These are phyloP conservation scores for Laupala kohalensis DNA, from an alignment of 1,140 invertebrate species.

Conservation along the genomic window DNA sequence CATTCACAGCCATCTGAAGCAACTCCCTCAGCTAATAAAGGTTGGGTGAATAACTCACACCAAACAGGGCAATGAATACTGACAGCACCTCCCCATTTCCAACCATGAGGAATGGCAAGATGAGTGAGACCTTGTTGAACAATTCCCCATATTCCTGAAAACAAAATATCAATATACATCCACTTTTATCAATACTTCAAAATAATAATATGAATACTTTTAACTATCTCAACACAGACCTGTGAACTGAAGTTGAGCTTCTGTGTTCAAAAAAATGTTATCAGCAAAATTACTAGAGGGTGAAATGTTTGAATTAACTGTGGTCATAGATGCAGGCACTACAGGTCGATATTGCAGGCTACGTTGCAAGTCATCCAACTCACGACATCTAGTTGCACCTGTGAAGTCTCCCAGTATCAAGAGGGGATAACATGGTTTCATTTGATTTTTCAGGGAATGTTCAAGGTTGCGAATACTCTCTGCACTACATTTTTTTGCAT, in stretches of 20 bases:
- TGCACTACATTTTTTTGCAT: conserved; percentile 1
- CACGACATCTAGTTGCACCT: conserved; percentile 3
- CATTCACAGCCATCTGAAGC: conserved; percentile 1
- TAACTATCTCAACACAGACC: conserved; percentile 3
- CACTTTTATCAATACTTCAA: background rate
- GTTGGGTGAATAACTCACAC: conserved; percentile 33
- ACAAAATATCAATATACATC: no score
- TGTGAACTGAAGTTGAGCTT: conserved; percentile 13
- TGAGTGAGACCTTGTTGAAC: conserved; percentile 53
- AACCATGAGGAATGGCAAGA: conserved; percentile 64
- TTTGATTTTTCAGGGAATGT: background rate
- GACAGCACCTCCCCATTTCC: conserved; percentile 64
- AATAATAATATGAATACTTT: background rate
- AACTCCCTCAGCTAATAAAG: conserved; percentile 1
- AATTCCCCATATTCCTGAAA: conserved; percentile 41
- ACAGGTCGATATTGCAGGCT: conserved; percentile 6
- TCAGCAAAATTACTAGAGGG: conserved; percentile 15
- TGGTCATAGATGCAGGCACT: conserved; percentile 2
- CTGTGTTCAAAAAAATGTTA: conserved; percentile 21
- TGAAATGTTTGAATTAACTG: background rate
- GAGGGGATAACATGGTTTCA: conserved; percentile 15
- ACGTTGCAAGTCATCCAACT: background rate
- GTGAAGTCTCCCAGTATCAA: conserved; percentile 30
- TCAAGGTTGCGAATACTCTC: conserved; percentile 5
- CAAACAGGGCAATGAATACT: conserved; percentile 59